Evolutionary conservation across 2,888 invertebrate species (phyloP).

Genomic region (Lasioglossum villosulum): DNA sequence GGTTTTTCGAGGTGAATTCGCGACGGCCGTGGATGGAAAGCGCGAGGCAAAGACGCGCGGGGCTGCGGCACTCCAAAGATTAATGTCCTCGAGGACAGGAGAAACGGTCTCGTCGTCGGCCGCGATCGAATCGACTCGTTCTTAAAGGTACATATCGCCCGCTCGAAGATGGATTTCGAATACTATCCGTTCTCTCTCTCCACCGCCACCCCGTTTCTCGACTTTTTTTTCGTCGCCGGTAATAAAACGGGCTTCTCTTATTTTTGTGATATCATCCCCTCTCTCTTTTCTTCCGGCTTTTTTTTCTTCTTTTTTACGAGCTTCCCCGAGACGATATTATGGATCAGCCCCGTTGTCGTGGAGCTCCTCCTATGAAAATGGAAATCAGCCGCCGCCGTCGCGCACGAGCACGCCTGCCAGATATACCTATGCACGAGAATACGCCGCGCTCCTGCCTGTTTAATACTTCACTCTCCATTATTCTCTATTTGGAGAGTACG

Average conservation of each 20-base stretch:
- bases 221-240: neutral
- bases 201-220: neutral
- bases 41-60: constrained; percentile 41
- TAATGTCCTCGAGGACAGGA: constrained; percentile 56
- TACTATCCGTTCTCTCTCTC: constrained; percentile 7
- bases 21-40: constrained; percentile 7
- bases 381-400: constrained; percentile 49
- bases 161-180: constrained; percentile 49
- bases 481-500: constrained; percentile 47
- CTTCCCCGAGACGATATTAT: constrained; percentile 36
- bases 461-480: constrained; percentile 59
- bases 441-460: constrained; percentile 28
- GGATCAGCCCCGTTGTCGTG: constrained; percentile 52
- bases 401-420: neutral
- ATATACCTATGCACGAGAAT: constrained; percentile 49
- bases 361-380: constrained; percentile 52
- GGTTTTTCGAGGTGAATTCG: constrained; percentile 44
- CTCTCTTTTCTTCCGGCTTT: neutral
- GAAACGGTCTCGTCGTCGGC: constrained; percentile 10
- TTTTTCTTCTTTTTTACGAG: constrained; percentile 27
- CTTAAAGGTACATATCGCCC: constrained; percentile 27
- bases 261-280: constrained; percentile 33
- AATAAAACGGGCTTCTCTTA: constrained; percentile 48
- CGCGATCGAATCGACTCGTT: constrained; percentile 40
- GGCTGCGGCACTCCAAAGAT: constrained; percentile 47